Base-by-base conservation (phyloP, 2,797 vertebrate genomes). In the Chloroceryle amazona region DNA sequence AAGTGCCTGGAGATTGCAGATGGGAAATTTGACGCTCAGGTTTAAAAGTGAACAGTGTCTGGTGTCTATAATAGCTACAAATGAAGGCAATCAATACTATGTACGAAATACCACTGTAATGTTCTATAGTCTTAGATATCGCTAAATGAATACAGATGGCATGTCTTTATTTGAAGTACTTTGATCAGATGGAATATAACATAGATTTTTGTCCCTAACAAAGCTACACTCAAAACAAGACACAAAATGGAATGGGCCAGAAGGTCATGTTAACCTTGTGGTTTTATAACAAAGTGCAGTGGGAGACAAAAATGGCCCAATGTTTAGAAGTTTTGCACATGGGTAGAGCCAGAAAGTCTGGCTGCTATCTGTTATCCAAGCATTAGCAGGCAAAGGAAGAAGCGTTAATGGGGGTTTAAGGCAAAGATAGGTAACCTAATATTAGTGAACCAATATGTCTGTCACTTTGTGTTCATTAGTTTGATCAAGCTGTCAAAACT, bases 271-370 rank as follows among this genome's bases (percentile, higher is more conserved):
- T 98, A 98, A 99, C 98, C 99, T 98, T 99, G 98, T 98, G 99
- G 98, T 99, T 99, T 98, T 96, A 95, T 85, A 97, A 97, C 97
- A 98, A 97, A 98, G 98, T 98, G 98, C 97, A 96, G 85, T 96
- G 97, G 97, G 98, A 98, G 96, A 97, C 98, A 97, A 98, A 97
- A 98, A 96, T 82, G 97, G 98, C 93, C 96, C 97, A 96, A 96
- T 97, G 97, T 98, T 98, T 98, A 93, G 98, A 98, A 98, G 98
- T 98, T 98, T 98, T 97, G 94, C 97, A 98, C 98, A 80, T 96
- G 94, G 89, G 71, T 93, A 99, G 99, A 99, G 99, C 98, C 99
- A 99, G 98, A 98, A 99, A 99, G 99, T 99, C 99, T 99, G 99
- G 98, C 98, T 98, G 97, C 98, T 98, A 91, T 98, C 98, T 98